Conservation (phyloP, 2,113 vertebrate species). For the Oreochromis aureus region DNA sequence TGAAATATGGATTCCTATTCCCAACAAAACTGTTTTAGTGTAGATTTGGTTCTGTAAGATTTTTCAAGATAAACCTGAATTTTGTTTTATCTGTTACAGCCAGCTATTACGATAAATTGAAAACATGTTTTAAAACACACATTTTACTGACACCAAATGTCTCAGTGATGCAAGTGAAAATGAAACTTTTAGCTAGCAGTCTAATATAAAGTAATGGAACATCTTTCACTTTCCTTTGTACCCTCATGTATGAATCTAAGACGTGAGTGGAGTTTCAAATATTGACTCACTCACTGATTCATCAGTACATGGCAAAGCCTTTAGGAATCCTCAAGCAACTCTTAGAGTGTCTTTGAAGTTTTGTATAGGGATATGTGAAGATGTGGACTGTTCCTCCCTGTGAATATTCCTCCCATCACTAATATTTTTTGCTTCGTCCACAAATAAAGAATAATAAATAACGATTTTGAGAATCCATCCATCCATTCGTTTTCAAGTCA, state of each 20-base stretch:
- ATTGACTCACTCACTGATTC: slow-evolving; percentile 43
- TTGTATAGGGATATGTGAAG: background rate
- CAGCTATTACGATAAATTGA: background rate
- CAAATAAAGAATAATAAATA: background rate
- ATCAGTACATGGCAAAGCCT: slow-evolving; percentile 31
- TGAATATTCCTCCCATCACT: background rate
- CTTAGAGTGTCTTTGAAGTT: slow-evolving; percentile 42
- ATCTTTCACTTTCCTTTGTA: background rate
- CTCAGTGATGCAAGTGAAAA: background rate
- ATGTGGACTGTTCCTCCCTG: background rate
- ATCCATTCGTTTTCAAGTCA: background rate
- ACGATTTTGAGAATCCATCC: background rate
- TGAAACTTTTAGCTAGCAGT: background rate
- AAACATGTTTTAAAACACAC: background rate
- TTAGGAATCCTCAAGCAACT: slow-evolving; percentile 41
- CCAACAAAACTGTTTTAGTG: background rate
- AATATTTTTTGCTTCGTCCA: background rate
- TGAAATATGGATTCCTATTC: background rate
- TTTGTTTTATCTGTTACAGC: background rate
- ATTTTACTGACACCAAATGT: background rate
- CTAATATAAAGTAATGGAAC: background rate
- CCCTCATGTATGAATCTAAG: background rate
- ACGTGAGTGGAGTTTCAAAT: slow-evolving; percentile 22
- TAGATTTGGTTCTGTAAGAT: background rate
- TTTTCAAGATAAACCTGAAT: background rate